Base-by-base conservation (phyloP, 2,113 vertebrate genomes). In the Phrynocephalus versicolor region DNA sequence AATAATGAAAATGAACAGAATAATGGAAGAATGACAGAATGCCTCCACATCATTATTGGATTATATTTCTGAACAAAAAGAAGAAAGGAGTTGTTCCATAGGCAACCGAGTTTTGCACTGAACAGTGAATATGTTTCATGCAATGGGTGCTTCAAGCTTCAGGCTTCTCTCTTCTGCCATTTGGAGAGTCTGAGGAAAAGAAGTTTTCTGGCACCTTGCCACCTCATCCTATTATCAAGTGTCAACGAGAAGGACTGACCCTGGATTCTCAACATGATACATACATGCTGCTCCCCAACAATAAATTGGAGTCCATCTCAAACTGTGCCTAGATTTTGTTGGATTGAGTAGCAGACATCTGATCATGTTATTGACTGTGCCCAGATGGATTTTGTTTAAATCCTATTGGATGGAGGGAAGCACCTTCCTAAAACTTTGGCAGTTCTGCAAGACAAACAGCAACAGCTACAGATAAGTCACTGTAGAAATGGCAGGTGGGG, bases 401-500 rank as follows among this genome's bases (percentile, higher is more conserved):
- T 55, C 62, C 77, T 30, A 45, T 30, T 39, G 62, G 10, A 76
- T 37, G 10, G 23, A 82, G 88, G 39, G 35, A 18, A 69, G 23
- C 57, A 85, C 41, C 64, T 87, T 88, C 30, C 30, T 19, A 85
- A 78, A 90, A 23, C 39, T 87, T 89, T 83, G 45, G 76, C 77
- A 64, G 35, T 79, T 89, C 67, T 16, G 73, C 82, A 87, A 88
- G 85, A 58, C 67, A 90, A 82, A 79, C 86, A 92, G 81, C 87
- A 90, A 90, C 86, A 88, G 89, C 39, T 77, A 82, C 84, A 80
- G 74, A 93, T 86, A 87, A 92, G 35, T 23, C 89, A 91, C 90
- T 92, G 84, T 62, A 86, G 92, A 87, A 92, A 82, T 89, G 87
- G n/a, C n/a, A n/a, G n/a, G n/a, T n/a, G n/a, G n/a, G n/a, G 79